phyloP scores from a whole-genome alignment of 2,797 vertebrate species.

The Enoplosus armatus region DNA sequence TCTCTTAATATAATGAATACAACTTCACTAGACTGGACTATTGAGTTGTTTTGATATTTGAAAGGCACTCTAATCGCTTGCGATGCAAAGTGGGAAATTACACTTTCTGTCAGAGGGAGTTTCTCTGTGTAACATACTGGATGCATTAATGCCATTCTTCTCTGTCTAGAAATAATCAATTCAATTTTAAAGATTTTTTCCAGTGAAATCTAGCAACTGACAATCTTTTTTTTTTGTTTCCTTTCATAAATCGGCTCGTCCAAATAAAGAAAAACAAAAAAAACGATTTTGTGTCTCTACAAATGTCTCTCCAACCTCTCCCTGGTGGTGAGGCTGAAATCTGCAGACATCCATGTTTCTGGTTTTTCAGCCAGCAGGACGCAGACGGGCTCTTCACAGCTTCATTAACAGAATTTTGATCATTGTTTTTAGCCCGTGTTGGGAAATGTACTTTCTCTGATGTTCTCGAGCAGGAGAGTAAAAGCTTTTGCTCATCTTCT shows the following conservation, averaged over 20 bases:
- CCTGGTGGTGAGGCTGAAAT: not conserved
- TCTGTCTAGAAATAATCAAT: constrained; percentile 43
- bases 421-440: not conserved
- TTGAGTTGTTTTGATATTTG: constrained; percentile 16
- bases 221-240: constrained; percentile 43
- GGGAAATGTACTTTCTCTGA: not conserved
- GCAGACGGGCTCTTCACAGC: not conserved
- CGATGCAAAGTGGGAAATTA: constrained; percentile 22
- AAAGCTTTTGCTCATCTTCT: not conserved
- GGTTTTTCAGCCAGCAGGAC: not conserved
- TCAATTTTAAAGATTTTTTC: constrained; percentile 7
- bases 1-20: constrained; percentile 5
- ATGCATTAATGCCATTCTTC: constrained; percentile 29
- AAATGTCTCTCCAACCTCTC: not conserved
- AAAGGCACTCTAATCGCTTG: constrained; percentile 21
- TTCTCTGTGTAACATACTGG: constrained; percentile 34
- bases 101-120: constrained; percentile 10
- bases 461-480: not conserved
- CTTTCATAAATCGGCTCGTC: constrained; percentile 35
- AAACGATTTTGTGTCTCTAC: not conserved
- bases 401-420: not conserved
- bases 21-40: not conserved
- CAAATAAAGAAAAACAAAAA: constrained; percentile 57
- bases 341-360: not conserved
- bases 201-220: constrained; percentile 52